Evolutionary conservation across 1,140 invertebrate genomes (phyloP).

Genomic region (Ladona fulva): DNA sequence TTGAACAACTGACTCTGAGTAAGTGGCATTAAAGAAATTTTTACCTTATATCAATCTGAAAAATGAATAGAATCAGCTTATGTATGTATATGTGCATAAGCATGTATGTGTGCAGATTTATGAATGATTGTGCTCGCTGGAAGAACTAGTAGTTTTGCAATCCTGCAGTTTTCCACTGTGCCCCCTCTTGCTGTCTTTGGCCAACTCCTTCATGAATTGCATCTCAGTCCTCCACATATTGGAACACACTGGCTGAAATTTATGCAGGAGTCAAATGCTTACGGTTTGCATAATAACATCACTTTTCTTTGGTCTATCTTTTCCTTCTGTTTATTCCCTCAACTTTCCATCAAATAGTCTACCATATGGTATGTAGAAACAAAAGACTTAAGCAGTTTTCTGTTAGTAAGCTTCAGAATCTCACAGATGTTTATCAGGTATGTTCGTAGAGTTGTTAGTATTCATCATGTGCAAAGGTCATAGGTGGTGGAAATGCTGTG

Average conservation of each 20-base stretch:
- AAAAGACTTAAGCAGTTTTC: neutral
- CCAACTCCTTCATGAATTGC: neutral
- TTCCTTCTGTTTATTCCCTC: no score
- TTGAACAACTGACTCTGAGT: neutral
- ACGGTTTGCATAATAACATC: no score
- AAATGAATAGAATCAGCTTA: neutral
- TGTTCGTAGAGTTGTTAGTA: neutral
- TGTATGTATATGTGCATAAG: neutral
- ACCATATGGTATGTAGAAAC: no score
- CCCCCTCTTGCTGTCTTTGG: neutral
- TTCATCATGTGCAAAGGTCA: neutral
- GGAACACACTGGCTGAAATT: no score
- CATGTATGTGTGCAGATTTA: neutral
- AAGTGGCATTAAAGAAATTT: conserved; percentile 7
- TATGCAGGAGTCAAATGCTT: no score
- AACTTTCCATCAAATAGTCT: no score
- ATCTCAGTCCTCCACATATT: no score
- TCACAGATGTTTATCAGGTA: neutral
- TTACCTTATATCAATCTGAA: neutral
- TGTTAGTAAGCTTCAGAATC: neutral
- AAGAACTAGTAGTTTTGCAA: neutral
- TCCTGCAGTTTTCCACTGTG: neutral
- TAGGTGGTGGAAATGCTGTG: neutral
- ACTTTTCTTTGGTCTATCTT: no score
- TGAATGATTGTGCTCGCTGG: neutral